A percentile compares a stretch with the other conserved stretches of the same genome.
phyloP scores from a whole-genome alignment of 1,140 invertebrate species.

The Riptortus pedestris region DNA sequence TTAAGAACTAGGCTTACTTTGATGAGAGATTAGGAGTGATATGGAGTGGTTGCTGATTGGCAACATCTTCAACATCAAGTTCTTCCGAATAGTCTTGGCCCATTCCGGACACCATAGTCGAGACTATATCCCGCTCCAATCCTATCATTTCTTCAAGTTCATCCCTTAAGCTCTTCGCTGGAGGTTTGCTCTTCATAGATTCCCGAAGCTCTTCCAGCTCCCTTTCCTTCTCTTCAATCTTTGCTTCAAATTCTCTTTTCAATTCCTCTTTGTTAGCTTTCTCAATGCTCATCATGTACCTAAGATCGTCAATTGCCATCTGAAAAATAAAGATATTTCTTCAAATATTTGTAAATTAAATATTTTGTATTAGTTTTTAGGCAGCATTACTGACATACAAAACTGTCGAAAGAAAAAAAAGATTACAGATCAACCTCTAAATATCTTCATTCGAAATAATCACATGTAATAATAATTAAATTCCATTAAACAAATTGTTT shows the following conservation, averaged over 20 bases:
- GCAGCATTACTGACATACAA: too few species aligned
- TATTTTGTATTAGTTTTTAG: too few species aligned
- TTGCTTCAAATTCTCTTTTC: slow-evolving; percentile 4
- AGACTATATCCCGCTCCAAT: neutral
- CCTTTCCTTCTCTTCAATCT: slow-evolving; percentile 23
- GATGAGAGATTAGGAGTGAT: too few species aligned
- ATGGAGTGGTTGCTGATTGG: too few species aligned
- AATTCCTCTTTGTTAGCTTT: slow-evolving; percentile 20
- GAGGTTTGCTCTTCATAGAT: slow-evolving; percentile 1
- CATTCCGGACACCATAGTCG: too few species aligned
- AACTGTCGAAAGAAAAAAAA: neutral
- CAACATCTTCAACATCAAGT: too few species aligned
- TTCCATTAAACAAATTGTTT: too few species aligned
- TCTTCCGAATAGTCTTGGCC: too few species aligned
- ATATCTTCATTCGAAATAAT: too few species aligned
- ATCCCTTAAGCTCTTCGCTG: slow-evolving; percentile 20
- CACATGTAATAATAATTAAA: too few species aligned
- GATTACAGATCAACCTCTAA: too few species aligned
- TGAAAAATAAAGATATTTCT: slow-evolving; percentile 3
- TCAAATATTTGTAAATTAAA: neutral
- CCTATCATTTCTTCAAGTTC: slow-evolving; percentile 21
- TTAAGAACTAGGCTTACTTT: too few species aligned
- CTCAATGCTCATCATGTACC: slow-evolving; percentile 9
- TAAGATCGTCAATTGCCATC: slow-evolving; percentile 24
- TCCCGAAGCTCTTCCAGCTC: slow-evolving; percentile 14